Percentiles rank a stretch among this genome's conserved stretches.
Conservation (phyloP, 2,113 vertebrate genomes). For the Hylia prasina region DNA sequence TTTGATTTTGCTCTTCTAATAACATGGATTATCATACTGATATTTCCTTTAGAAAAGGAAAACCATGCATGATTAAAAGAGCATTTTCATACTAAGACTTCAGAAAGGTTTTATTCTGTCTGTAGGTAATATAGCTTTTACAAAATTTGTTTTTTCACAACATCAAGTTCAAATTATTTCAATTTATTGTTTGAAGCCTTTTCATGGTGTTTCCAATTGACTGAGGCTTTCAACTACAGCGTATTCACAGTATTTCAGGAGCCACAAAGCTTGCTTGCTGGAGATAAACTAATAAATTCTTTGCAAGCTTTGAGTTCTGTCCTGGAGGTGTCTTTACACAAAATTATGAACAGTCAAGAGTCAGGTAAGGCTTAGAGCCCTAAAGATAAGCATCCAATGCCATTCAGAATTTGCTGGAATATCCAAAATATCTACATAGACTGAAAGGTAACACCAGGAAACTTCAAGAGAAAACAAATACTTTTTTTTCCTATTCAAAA, state of each 20-base stretch:
- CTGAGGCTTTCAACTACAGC: neutral
- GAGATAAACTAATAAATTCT: neutral
- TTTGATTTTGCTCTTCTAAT: neutral
- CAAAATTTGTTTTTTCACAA: neutral
- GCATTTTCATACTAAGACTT: neutral
- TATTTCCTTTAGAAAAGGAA: neutral
- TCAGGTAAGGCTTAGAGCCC: neutral
- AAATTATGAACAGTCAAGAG: neutral
- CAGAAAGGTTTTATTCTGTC: neutral
- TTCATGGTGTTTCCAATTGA: neutral
- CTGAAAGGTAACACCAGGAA: neutral
- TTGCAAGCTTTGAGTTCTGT: neutral
- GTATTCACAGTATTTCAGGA: neutral
- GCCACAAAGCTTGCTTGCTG: neutral
- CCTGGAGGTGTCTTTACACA: neutral
- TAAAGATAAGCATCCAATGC: neutral
- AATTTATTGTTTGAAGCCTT: neutral
- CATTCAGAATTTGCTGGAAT: neutral
- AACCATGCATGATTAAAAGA: neutral
- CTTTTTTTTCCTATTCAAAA: neutral
- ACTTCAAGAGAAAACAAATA: neutral
- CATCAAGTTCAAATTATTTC: neutral
- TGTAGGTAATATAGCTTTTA: neutral
- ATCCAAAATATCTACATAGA: neutral
- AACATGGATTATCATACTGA: neutral